Conservation (phyloP, 1,140 invertebrate species). For the Drosophila sproati region DNA sequence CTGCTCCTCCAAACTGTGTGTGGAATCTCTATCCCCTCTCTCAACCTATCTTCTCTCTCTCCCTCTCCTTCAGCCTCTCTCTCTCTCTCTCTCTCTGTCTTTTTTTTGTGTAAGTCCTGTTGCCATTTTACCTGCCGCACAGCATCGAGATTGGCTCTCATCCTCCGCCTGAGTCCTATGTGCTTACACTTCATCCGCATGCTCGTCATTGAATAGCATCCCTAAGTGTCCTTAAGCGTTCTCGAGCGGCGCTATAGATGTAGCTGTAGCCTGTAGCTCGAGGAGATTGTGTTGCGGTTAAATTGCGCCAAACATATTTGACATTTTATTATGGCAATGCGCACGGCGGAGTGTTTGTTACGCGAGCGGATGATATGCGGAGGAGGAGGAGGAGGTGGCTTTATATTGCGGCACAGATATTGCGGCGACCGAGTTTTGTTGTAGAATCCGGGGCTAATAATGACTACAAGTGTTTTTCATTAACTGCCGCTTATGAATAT, state of each 20-base stretch:
- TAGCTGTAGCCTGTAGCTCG: slow-evolving; percentile 14
- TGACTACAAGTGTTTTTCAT: slow-evolving; percentile 78
- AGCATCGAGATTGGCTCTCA: slow-evolving; percentile 36
- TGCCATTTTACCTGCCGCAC: slow-evolving; percentile 68
- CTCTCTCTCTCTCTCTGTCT: background rate
- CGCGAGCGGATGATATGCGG: background rate
- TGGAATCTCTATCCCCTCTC: slow-evolving; percentile 28
- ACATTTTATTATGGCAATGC: slow-evolving; percentile 75
- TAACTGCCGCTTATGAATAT: slow-evolving; percentile 82
- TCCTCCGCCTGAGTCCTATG: background rate
- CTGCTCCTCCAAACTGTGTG: slow-evolving; percentile 31
- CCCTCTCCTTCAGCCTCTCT: background rate
- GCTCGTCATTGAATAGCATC: slow-evolving; percentile 54
- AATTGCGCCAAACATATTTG: slow-evolving; percentile 83
- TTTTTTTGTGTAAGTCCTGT: background rate
- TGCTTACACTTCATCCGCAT: slow-evolving; percentile 38
- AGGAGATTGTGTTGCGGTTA: slow-evolving; percentile 75
- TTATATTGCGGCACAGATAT: slow-evolving; percentile 7
- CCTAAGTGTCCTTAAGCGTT: slow-evolving; percentile 75
- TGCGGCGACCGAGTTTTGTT: slow-evolving; percentile 3
- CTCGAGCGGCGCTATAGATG: slow-evolving; percentile 57
- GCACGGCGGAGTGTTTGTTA: background rate
- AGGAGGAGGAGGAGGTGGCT: too few relatives aligned
- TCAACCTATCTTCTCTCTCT: background rate
- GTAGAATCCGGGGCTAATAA: slow-evolving; percentile 29